A percentile compares a stretch with the other conserved stretches of the same genome.
phyloP scores from a whole-genome alignment of 2,113 vertebrate genomes.

The Phrynosoma blainvillii region DNA sequence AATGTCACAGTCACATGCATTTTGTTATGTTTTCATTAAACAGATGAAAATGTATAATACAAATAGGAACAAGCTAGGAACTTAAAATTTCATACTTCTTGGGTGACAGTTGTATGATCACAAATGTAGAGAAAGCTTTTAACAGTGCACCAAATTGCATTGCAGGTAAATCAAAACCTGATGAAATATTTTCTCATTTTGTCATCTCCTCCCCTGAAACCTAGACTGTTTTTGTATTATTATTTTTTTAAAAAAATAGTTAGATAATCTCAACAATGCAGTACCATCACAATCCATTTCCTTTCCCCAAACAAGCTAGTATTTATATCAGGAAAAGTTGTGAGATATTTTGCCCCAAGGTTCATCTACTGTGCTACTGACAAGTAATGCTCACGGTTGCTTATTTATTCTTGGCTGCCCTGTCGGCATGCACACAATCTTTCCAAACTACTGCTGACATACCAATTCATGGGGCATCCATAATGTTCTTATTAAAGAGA shows the following conservation, averaged over 20 bases:
- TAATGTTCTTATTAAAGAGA: constrained; percentile 73
- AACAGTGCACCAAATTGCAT: neutral
- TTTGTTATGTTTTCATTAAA: too few relatives aligned
- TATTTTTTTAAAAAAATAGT: neutral
- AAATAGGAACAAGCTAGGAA: too few relatives aligned
- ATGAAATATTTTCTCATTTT: neutral
- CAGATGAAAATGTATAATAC: too few relatives aligned
- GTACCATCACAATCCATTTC: neutral
- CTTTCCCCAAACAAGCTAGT: constrained; percentile 24
- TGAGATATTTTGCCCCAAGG: constrained; percentile 69
- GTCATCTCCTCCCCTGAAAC: too few relatives aligned
- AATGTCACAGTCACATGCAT: too few relatives aligned
- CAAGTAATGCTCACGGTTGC: constrained; percentile 54
- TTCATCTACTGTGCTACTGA: constrained; percentile 58
- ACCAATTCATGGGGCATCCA: constrained; percentile 65
- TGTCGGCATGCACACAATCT: constrained; percentile 47
- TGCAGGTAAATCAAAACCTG: neutral
- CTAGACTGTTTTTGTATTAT: neutral
- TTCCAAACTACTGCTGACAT: constrained; percentile 62
- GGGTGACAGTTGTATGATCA: neutral
- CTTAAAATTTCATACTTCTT: too few relatives aligned
- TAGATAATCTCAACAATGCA: neutral
- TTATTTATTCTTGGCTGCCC: constrained; percentile 63
- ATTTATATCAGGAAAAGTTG: constrained; percentile 65
- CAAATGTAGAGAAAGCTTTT: neutral